Evolutionary conservation across 2,113 vertebrate species (phyloP), one percentile per base, ranked within the genome.

Genomic region (Xiphophorus hellerii): DNA sequence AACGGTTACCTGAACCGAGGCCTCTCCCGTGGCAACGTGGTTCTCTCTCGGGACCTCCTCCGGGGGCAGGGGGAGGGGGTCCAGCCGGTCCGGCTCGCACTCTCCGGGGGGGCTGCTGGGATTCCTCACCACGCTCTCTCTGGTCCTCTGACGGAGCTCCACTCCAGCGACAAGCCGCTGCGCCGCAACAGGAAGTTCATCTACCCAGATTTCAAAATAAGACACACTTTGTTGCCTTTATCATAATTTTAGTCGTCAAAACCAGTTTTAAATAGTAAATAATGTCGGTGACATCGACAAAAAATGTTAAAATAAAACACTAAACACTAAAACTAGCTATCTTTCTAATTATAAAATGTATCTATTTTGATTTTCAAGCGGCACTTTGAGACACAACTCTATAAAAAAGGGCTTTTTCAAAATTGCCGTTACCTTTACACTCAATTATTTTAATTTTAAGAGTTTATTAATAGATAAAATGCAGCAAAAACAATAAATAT

Each of bases 21-120:
- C 88, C 92, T 94, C 93, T 93, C 83, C 89, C 91, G 83, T 84
- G 88, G 87, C 86, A 87, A 89, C 92, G 89, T 80, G 83, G 86
- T 81, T 89, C 84, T 84, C 91, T 92, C 83, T 91, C 86, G 71
- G 83, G 78, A 93, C 87, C 87, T 92, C 92, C 92, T 91, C 84
- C 77, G 76, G 80, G 78, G 73, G 71, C 7, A 22, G 71, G 66
- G 60, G 58, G 66, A 30, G 70, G 64, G 80, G 90, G 88, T 93
- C 90, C 92, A 86, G 90, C 90, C 87, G 76, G 84, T 87, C 87
- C 85, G 85, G 77, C 80, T 85, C 82, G 84, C 71, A 4, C 87
- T 88, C 87, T 92, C 92, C 84, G 83, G 84, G 77, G 77, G 81
- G 87, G 81, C 85, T 81, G 89, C 91, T 83, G 88, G 87, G 89